Percentiles rank a stretch among this genome's conserved stretches.
phyloP scores from a whole-genome alignment of 2,888 invertebrate species.

The Drosophila atripex region DNA sequence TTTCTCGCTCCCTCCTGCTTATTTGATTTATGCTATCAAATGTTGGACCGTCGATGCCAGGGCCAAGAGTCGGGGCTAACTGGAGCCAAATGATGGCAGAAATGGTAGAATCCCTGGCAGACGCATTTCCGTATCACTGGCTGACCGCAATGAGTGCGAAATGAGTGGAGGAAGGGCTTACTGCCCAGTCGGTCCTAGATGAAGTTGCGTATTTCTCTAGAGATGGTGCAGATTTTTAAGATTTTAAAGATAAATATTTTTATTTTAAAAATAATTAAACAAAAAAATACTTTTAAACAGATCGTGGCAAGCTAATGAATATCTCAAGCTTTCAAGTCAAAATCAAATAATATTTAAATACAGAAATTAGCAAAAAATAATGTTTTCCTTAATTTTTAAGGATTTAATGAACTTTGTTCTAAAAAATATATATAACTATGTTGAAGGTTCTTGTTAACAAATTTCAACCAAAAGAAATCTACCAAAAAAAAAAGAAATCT shows the following conservation, averaged over 20 bases:
- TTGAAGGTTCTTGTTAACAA: too few relatives aligned
- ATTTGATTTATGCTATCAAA: conserved; percentile 79
- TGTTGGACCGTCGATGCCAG: conserved; percentile 31
- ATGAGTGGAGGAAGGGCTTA: conserved; percentile 37
- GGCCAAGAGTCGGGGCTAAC: neutral
- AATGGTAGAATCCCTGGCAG: conserved; percentile 30
- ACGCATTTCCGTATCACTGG: conserved; percentile 68
- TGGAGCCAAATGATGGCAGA: conserved; percentile 10
- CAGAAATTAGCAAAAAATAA: too few relatives aligned
- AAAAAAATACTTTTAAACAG: neutral
- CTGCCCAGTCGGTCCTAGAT: conserved; percentile 11
- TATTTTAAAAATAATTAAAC: neutral
- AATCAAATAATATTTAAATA: too few relatives aligned
- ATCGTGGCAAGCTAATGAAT: too few relatives aligned
- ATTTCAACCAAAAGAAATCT: too few relatives aligned
- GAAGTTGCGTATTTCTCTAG: conserved; percentile 13
- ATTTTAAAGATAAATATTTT: neutral
- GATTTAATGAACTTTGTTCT: too few relatives aligned
- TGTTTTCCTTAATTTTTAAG: too few relatives aligned
- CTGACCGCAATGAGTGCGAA: conserved; percentile 33
- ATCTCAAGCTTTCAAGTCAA: too few relatives aligned
- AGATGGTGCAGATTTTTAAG: conserved; percentile 13
- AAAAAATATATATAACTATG: too few relatives aligned
- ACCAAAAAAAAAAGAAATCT: too few relatives aligned
- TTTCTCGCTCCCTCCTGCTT: conserved; percentile 28